phyloP scores from a whole-genome alignment of 2,797 vertebrate genomes.

The Chaetophractus vellerosus region DNA sequence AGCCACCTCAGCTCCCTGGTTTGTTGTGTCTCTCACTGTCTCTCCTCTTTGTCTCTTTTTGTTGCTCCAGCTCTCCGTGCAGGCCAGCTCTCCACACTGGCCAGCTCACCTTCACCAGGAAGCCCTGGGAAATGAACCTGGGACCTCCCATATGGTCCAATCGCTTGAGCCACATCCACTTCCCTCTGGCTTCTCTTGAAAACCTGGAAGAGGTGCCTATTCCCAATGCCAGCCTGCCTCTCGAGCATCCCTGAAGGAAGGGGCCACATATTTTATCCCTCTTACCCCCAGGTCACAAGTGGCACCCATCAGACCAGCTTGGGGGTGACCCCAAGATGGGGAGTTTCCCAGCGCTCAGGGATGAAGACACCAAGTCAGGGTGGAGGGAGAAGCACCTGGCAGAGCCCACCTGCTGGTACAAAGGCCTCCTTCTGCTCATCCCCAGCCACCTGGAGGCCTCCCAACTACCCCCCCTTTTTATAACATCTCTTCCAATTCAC shows the following conservation, averaged over 20 bases:
- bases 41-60: no score
- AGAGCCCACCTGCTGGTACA: background rate
- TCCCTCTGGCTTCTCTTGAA: conserved; percentile 50
- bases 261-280: background rate
- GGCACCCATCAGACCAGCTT: background rate
- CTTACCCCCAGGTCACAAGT: background rate
- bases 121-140: no score
- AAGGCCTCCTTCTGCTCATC: background rate
- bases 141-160: no score
- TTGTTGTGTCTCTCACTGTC: no score
- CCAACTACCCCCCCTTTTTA: background rate
- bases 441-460: background rate
- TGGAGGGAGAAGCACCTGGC: background rate
- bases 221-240: background rate
- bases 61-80: no score
- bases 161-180: no score
- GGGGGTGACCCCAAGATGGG: background rate
- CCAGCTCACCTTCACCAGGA: no score
- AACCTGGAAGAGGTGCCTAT: background rate
- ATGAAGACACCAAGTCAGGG: background rate
- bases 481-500: background rate
- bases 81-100: no score
- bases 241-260: background rate
- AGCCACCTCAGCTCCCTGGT: no score
- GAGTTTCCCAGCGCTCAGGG: background rate